phyloP scores from a whole-genome alignment of 1,140 invertebrate species.

The Pararge aegeria region DNA sequence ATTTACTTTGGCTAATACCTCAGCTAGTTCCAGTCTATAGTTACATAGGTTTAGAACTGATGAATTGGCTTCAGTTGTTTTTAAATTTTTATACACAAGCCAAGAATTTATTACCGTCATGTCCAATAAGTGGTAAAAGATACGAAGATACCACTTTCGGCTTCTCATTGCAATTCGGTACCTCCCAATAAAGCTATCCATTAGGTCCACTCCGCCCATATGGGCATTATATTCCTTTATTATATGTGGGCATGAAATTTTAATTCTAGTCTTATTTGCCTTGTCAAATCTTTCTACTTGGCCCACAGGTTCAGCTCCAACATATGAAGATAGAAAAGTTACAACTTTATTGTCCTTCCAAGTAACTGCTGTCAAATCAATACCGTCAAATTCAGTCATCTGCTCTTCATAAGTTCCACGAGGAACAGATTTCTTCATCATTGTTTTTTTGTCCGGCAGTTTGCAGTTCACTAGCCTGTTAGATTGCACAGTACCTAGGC shows the following conservation, averaged over 20 bases:
- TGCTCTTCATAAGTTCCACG: slow-evolving; percentile 44
- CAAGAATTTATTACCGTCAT: slow-evolving; percentile 50
- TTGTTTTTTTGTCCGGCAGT: slow-evolving; percentile 40
- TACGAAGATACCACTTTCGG: slow-evolving; percentile 62
- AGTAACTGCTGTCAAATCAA: slow-evolving; percentile 42
- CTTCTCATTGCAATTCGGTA: slow-evolving; percentile 61
- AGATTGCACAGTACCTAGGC: slow-evolving; percentile 37
- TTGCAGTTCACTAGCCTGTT: slow-evolving; percentile 40
- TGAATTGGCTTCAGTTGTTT: slow-evolving; percentile 36
- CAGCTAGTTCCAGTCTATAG: slow-evolving; percentile 45
- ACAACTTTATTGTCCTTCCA: slow-evolving; percentile 67
- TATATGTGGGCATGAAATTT: slow-evolving; percentile 66
- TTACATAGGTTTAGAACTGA: slow-evolving; percentile 40
- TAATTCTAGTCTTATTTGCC: slow-evolving; percentile 45
- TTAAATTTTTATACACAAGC: slow-evolving; percentile 42
- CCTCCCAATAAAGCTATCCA: slow-evolving; percentile 62
- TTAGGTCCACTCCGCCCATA: slow-evolving; percentile 61
- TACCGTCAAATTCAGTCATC: slow-evolving; percentile 39
- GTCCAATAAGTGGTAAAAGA: slow-evolving; percentile 73
- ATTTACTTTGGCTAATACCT: slow-evolving; percentile 41
- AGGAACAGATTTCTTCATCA: slow-evolving; percentile 44
- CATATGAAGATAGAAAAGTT: slow-evolving; percentile 58
- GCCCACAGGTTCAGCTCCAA: slow-evolving; percentile 42
- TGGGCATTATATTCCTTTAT: slow-evolving; percentile 67
- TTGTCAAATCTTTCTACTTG: slow-evolving; percentile 54